Percentiles rank a stretch among this genome's conserved stretches.
phyloP scores from a whole-genome alignment of 2,797 vertebrate genomes.

The Silurus aristotelis region DNA sequence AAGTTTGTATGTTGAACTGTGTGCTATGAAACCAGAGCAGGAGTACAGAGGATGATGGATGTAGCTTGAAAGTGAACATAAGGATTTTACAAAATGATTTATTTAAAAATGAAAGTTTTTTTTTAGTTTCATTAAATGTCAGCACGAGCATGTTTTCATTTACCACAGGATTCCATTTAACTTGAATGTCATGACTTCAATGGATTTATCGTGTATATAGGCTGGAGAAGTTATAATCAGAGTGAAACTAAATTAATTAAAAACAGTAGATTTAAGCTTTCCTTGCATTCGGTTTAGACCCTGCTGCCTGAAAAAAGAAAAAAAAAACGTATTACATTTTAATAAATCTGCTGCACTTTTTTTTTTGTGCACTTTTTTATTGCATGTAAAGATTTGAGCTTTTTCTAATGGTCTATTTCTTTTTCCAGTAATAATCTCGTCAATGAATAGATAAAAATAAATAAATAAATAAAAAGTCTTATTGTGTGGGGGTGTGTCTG shows the following conservation, averaged over 20 bases:
- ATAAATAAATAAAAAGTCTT: neutral
- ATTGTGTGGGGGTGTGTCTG: slow-evolving; percentile 31
- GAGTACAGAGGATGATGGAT: neutral
- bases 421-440: neutral
- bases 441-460: slow-evolving; percentile 6
- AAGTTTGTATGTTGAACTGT: neutral
- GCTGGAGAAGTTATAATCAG: neutral
- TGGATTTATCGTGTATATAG: neutral
- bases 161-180: too few species aligned
- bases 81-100: neutral
- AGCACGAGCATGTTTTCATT: neutral
- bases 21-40: neutral
- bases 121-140: neutral
- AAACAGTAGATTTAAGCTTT: neutral
- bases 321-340: neutral
- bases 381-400: neutral
- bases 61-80: neutral
- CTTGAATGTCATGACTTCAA: neutral
- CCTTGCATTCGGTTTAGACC: neutral
- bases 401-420: neutral
- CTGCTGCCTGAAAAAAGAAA: neutral
- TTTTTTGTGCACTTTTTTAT: neutral
- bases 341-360: neutral
- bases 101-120: neutral
- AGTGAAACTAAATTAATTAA: neutral